These are phyloP conservation scores for Peribatodes rhomboidaria DNA, from an alignment of 2,888 invertebrate genomes.

Conservation along the genomic window DNA sequence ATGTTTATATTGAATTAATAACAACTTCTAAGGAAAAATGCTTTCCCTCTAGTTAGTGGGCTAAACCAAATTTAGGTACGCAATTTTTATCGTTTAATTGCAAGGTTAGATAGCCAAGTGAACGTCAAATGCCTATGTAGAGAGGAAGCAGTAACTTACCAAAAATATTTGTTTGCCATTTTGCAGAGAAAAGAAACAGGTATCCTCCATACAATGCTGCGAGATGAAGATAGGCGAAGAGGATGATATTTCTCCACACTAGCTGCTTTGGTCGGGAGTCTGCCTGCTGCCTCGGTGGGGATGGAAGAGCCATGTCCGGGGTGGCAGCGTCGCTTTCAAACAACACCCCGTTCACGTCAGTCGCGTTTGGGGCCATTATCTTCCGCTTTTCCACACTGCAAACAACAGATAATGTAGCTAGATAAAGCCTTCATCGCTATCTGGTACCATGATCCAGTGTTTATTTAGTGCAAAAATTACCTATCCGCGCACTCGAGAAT, in stretches of 20 bases:
- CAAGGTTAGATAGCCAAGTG: not conserved
- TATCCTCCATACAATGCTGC: constrained; percentile 92
- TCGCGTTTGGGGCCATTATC: constrained; percentile 79
- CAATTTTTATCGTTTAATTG: not conserved
- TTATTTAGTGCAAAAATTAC: constrained; percentile 43
- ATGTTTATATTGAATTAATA: not conserved
- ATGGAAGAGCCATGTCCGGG: constrained; percentile 74
- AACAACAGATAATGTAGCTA: constrained; percentile 44
- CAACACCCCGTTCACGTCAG: constrained; percentile 78
- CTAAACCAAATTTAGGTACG: no score
- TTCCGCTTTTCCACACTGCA: constrained; percentile 49
- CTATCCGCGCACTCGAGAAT: constrained; percentile 50
- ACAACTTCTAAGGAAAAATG: not conserved
- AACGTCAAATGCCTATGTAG: not conserved
- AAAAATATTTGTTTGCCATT: constrained; percentile 89
- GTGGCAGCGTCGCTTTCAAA: constrained; percentile 82
- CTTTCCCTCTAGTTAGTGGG: no score
- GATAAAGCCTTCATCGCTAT: constrained; percentile 26
- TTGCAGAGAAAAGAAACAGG: constrained; percentile 90
- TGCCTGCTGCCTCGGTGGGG: constrained; percentile 78
- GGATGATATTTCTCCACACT: constrained; percentile 94
- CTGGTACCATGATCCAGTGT: constrained; percentile 25
- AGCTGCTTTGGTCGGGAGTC: constrained; percentile 86
- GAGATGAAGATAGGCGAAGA: constrained; percentile 91
- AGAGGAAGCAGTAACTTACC: constrained; percentile 84